Evolutionary conservation across 1,140 invertebrate species (phyloP).

Genomic region (Neotoxoptera formosana): DNA sequence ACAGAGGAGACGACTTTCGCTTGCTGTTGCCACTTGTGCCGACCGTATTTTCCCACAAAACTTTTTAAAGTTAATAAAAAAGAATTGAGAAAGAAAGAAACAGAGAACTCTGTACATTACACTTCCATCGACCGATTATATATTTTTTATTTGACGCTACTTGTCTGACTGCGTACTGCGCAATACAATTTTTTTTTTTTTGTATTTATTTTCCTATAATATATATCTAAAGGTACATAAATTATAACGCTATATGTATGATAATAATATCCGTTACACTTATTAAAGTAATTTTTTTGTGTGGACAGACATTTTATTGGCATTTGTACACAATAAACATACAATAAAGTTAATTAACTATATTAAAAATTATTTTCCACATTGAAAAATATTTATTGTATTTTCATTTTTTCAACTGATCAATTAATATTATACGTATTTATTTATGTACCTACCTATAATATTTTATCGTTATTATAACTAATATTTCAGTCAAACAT

Average conservation of each 20-base stretch:
- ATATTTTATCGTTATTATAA: neutral
- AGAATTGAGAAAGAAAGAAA: neutral
- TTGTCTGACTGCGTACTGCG: neutral
- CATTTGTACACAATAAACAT: no score
- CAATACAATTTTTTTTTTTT: neutral
- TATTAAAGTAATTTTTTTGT: neutral
- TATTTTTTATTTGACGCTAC: neutral
- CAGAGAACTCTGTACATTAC: neutral
- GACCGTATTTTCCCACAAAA: neutral
- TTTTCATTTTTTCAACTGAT: neutral
- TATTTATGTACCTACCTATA: neutral
- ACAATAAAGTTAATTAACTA: neutral
- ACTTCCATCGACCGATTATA: neutral
- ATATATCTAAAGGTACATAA: neutral
- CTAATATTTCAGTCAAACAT: neutral
- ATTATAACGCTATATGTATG: neutral
- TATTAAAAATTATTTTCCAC: neutral
- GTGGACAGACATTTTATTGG: no score
- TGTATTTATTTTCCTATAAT: no score
- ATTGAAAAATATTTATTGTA: neutral
- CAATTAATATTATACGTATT: neutral
- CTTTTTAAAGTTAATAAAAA: neutral
- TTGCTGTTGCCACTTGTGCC: neutral
- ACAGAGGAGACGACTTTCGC: neutral
- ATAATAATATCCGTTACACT: neutral